Conservation (phyloP, 2,113 vertebrate species). For the Sigmodon hispidus region DNA sequence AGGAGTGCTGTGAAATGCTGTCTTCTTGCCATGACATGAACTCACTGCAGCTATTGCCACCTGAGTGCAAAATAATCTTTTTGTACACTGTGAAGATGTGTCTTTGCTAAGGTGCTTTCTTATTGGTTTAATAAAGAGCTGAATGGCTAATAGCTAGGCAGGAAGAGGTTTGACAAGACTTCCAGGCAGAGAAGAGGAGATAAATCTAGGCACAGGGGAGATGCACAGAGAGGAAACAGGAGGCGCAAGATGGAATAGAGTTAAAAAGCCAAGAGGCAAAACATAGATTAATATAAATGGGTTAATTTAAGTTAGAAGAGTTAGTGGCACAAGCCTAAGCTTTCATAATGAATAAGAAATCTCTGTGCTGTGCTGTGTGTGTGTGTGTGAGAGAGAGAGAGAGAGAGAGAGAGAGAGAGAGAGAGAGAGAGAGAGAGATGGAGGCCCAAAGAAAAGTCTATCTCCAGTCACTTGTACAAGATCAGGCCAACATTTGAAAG, state of each 20-base stretch:
- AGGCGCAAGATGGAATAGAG: background rate
- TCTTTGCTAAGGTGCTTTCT: background rate
- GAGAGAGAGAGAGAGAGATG: too few relatives aligned
- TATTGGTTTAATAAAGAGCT: background rate
- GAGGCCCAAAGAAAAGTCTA: background rate
- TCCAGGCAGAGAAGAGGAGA: background rate
- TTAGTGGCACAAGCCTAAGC: background rate
- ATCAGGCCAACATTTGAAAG: background rate
- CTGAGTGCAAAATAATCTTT: background rate
- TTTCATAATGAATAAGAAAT: background rate
- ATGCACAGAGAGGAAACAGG: background rate
- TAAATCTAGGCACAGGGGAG: background rate
- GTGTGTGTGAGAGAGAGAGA: too few relatives aligned
- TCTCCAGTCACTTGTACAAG: background rate
- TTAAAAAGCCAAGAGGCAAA: background rate
- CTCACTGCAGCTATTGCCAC: background rate
- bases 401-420: too few relatives aligned
- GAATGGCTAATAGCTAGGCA: background rate
- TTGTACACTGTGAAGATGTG: background rate
- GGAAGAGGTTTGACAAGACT: background rate
- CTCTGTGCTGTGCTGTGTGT: too few relatives aligned
- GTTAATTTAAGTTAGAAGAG: background rate
- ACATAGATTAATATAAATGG: background rate
- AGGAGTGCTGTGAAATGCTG: background rate
- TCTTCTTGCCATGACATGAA: background rate